Percentiles rank a stretch among this genome's conserved stretches.
These are phyloP conservation scores for Drosophila virilis DNA, from an alignment of 1,140 invertebrate genomes.

Conservation along the genomic window DNA sequence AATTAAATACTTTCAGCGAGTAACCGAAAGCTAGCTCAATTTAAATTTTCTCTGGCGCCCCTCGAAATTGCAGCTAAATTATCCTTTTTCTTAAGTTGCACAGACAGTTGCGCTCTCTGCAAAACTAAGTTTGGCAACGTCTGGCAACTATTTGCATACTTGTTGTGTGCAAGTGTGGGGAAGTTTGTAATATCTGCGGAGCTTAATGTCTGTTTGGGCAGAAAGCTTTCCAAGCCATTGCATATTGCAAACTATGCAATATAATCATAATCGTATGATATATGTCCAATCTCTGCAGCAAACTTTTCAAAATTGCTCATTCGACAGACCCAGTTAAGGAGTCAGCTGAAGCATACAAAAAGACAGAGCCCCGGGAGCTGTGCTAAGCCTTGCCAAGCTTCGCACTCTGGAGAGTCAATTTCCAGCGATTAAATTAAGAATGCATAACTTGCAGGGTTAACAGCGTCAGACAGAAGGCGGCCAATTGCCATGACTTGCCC, in stretches of 20 bases:
- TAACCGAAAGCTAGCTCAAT: background rate
- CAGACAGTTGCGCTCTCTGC: constrained; percentile 38
- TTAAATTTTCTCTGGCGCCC: too few species aligned
- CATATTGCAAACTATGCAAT: constrained; percentile 78
- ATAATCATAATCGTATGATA: constrained; percentile 83
- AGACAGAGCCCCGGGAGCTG: background rate
- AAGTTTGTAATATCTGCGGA: constrained; percentile 38
- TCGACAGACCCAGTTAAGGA: background rate
- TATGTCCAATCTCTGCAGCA: constrained; percentile 77
- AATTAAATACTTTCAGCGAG: too few species aligned
- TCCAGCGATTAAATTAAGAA: constrained; percentile 81
- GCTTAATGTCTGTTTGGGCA: constrained; percentile 52
- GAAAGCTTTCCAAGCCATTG: constrained; percentile 73
- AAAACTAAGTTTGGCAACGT: constrained; percentile 41
- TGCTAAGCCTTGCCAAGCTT: constrained; percentile 54
- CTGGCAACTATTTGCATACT: constrained; percentile 47
- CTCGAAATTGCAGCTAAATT: constrained; percentile 12
- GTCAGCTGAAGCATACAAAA: constrained; percentile 21
- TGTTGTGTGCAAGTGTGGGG: constrained; percentile 16
- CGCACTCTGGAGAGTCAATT: constrained; percentile 75
- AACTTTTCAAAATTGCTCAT: constrained; percentile 52
- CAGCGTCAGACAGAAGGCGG: constrained; percentile 43
- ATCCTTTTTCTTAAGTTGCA: constrained; percentile 28
- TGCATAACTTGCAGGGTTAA: constrained; percentile 81
- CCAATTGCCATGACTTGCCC: constrained; percentile 27